phyloP scores from a whole-genome alignment of 2,113 vertebrate species.

The Scortum barcoo region DNA sequence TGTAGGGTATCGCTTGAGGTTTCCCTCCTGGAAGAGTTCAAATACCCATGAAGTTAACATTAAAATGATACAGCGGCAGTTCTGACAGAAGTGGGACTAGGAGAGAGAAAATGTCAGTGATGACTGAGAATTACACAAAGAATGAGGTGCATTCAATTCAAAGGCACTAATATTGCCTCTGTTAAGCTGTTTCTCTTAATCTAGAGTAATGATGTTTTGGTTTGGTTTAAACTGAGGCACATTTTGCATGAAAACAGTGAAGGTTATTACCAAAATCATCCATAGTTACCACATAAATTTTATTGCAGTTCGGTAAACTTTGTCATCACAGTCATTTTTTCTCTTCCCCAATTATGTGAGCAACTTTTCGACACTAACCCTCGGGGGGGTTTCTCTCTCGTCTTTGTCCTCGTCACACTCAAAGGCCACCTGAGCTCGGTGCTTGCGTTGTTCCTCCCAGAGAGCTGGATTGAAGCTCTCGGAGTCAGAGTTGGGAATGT shows the following conservation, averaged over 20 bases:
- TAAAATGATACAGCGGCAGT: not conserved
- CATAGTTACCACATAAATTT: not conserved
- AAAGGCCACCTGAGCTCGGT: constrained; percentile 97
- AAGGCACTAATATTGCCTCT: not conserved
- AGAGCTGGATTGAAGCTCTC: constrained; percentile 98
- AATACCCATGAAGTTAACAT: not conserved
- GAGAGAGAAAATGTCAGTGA: not conserved
- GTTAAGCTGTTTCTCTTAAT: not conserved
- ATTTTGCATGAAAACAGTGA: not conserved
- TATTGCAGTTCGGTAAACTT: not conserved
- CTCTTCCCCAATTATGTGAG: constrained; percentile 7
- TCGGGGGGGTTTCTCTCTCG: constrained; percentile 92
- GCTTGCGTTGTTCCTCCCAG: constrained; percentile 98
- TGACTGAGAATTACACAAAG: not conserved
- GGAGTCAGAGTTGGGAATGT: constrained; percentile 95
- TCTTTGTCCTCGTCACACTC: constrained; percentile 99
- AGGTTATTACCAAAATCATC: not conserved
- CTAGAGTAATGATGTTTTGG: not conserved
- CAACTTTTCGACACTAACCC: constrained; percentile 81
- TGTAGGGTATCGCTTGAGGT: constrained; percentile 97
- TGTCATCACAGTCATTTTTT: not conserved
- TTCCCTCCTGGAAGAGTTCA: constrained; percentile 89
- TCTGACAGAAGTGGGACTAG: not conserved
- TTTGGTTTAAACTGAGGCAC: not conserved
- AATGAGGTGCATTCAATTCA: constrained; percentile 2